phyloP scores from a whole-genome alignment of 2,113 vertebrate genomes.

The Oreochromis spilurus region DNA sequence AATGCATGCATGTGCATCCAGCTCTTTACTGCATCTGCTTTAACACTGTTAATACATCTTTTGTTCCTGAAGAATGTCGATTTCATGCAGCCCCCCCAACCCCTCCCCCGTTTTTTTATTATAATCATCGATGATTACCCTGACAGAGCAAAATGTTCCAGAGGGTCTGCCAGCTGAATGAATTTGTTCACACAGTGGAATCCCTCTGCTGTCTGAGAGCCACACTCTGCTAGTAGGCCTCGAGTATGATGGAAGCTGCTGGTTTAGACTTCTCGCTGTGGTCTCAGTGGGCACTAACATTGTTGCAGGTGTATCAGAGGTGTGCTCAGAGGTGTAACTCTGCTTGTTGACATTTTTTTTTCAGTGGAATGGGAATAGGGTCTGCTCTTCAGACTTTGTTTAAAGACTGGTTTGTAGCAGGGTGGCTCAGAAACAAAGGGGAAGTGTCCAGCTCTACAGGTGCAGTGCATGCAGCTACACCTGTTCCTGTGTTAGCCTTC shows the following conservation, averaged over 20 bases:
- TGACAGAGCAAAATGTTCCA: not conserved
- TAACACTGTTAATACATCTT: not conserved
- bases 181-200: not conserved
- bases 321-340: not conserved
- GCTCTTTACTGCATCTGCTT: not conserved
- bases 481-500: not conserved
- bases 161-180: not conserved
- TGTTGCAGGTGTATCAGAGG: conserved; percentile 23
- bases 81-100: not conserved
- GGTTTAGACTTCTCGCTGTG: not conserved
- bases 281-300: not conserved
- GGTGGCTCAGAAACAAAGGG: not conserved
- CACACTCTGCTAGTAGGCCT: not conserved
- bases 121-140: not conserved
- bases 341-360: not conserved
- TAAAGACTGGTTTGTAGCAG: not conserved
- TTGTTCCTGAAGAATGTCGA: not conserved
- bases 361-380: not conserved
- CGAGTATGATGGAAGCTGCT: not conserved
- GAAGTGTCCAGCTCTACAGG: not conserved
- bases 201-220: not conserved
- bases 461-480: not conserved
- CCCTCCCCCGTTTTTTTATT: not conserved
- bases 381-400: conserved; percentile 5
- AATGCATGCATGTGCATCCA: not conserved